Conservation (phyloP, 2,797 vertebrate species). For the Simalia tracyae region DNA sequence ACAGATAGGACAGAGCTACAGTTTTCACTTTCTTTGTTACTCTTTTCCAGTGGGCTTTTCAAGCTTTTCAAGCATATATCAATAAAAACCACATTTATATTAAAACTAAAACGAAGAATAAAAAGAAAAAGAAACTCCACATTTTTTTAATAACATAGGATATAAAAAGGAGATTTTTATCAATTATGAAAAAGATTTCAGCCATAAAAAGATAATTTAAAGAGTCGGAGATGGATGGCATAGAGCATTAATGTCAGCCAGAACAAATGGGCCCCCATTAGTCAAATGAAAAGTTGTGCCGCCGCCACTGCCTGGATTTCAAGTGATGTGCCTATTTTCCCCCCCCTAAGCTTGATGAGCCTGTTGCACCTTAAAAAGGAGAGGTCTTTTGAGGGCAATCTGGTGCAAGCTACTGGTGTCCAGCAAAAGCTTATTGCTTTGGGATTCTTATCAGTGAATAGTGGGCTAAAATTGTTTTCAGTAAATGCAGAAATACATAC, state of each 20-base stretch:
- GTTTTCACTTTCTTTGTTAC: background rate
- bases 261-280: slow-evolving; percentile 70
- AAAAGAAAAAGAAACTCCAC: slow-evolving; percentile 41
- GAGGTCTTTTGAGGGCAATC: background rate
- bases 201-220: slow-evolving; percentile 77
- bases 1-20: accelerated
- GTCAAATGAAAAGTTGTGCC: slow-evolving; percentile 51
- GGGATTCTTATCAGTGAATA: background rate
- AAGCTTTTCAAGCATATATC: slow-evolving; percentile 63
- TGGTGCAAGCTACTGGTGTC: background rate
- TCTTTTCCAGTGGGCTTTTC: background rate
- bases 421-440: background rate
- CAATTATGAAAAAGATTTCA: slow-evolving; percentile 75
- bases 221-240: slow-evolving; percentile 71
- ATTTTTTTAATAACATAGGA: slow-evolving; percentile 63
- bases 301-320: background rate
- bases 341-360: background rate
- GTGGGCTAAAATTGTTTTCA: background rate
- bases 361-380: background rate
- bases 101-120: slow-evolving; percentile 73
- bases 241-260: slow-evolving; percentile 70
- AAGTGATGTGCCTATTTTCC: slow-evolving; percentile 1
- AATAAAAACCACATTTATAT: slow-evolving; percentile 74
- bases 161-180: slow-evolving; percentile 80
- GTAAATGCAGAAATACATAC: background rate